Conservation (phyloP, 2,113 vertebrate genomes). For the Lamprotornis superbus region DNA sequence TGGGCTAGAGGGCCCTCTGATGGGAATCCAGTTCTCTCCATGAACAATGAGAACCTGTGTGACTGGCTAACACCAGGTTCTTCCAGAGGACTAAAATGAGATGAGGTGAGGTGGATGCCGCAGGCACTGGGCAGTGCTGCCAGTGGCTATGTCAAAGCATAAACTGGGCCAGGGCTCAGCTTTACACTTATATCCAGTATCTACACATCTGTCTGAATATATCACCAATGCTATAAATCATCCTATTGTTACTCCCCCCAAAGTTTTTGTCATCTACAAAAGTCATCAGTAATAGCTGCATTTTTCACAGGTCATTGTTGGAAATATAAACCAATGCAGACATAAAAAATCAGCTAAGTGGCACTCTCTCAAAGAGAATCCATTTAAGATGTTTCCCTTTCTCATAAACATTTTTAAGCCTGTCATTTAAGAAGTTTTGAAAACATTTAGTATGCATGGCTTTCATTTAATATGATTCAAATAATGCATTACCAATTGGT, state of each 20-base stretch:
- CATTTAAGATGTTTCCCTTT: neutral
- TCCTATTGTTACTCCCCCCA: neutral
- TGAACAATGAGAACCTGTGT: neutral
- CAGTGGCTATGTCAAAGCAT: neutral
- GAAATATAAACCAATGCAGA: neutral
- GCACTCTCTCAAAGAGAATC: neutral
- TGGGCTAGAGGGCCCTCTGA: slow-evolving; percentile 22
- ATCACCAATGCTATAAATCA: neutral
- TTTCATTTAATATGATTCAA: neutral
- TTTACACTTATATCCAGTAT: neutral
- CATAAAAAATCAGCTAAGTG: neutral
- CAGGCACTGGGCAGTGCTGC: neutral
- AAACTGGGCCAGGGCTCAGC: neutral
- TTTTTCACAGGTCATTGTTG: neutral
- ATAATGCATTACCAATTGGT: neutral
- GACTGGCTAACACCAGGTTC: neutral
- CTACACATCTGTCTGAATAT: neutral
- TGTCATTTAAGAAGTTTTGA: neutral
- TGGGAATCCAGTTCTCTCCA: neutral
- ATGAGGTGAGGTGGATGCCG: neutral
- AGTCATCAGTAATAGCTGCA: neutral
- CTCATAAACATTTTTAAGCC: neutral
- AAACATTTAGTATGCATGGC: neutral
- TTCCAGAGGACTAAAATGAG: neutral
- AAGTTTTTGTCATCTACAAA: neutral